Percentiles rank a stretch among this genome's conserved stretches.
Conservation (phyloP, 2,888 invertebrate genomes). For the Thalpophila matura region DNA sequence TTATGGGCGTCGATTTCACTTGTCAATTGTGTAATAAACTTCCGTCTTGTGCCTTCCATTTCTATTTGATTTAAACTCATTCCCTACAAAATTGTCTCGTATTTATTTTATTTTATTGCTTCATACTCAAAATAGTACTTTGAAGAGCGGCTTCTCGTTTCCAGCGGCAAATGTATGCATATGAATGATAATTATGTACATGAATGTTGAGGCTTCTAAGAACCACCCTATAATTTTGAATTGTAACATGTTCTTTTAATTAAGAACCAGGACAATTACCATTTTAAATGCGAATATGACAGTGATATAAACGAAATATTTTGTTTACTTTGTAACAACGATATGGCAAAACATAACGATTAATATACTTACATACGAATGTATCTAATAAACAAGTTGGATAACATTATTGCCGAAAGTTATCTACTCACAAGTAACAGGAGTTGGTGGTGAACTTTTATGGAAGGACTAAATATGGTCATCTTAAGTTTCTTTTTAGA, state of each 20-base stretch:
- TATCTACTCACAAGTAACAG: slow-evolving; percentile 51
- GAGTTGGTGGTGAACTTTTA: slow-evolving; percentile 68
- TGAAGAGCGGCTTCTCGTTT: slow-evolving; percentile 47
- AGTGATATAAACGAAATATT: slow-evolving; percentile 19
- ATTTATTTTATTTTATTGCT: slow-evolving; percentile 74
- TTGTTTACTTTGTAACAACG: slow-evolving; percentile 47
- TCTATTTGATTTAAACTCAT: slow-evolving; percentile 74
- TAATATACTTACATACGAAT: slow-evolving; percentile 37
- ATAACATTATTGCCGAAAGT: slow-evolving; percentile 52
- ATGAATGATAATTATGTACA: slow-evolving; percentile 56
- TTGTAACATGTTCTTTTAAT: slow-evolving; percentile 50
- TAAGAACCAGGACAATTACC: slow-evolving; percentile 34
- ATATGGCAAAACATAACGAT: slow-evolving; percentile 32
- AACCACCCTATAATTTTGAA: slow-evolving; percentile 41
- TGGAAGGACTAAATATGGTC: slow-evolving; percentile 68
- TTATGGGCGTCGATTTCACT: slow-evolving; percentile 75
- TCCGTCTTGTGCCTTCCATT: slow-evolving; percentile 66
- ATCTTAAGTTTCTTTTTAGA: slow-evolving; percentile 74
- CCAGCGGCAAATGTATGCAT: slow-evolving; percentile 56
- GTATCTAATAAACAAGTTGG: slow-evolving; percentile 58
- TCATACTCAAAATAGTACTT: slow-evolving; percentile 62
- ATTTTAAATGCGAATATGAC: slow-evolving; percentile 46
- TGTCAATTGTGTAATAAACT: slow-evolving; percentile 80
- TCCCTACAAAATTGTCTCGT: slow-evolving; percentile 71
- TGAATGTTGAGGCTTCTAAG: slow-evolving; percentile 38